A percentile compares a stretch with the other conserved stretches of the same genome.
phyloP scores from a whole-genome alignment of 2,113 vertebrate species.

The Todiramphus saurophagus region DNA sequence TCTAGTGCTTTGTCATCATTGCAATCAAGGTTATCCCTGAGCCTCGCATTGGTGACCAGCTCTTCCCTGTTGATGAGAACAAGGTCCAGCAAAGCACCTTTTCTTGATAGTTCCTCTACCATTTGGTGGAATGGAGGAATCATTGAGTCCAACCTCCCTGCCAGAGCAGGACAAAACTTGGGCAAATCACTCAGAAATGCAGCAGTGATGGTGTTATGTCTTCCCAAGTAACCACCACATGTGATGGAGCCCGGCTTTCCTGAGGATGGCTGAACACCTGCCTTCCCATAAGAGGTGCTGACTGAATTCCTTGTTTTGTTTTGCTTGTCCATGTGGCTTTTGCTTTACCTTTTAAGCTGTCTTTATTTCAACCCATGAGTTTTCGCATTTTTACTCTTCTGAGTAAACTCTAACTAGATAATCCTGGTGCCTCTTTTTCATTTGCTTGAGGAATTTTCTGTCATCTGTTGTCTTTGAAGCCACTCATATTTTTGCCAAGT shows the following conservation, averaged over 20 bases:
- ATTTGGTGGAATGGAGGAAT: no score
- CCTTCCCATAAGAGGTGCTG: rapidly evolving
- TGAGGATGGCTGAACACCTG: neutral
- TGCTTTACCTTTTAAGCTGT: neutral
- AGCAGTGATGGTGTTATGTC: rapidly evolving
- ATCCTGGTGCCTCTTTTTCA: neutral
- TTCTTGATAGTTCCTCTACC: no score
- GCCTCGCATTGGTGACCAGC: no score
- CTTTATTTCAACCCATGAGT: no score
- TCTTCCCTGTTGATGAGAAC: no score
- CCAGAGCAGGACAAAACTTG: no score
- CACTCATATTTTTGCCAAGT: neutral
- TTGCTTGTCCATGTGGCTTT: neutral
- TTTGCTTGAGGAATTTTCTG: neutral
- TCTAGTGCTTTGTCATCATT: no score
- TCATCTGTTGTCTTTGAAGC: neutral
- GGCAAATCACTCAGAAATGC: no score
- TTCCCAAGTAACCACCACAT: rapidly evolving
- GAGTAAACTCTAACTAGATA: neutral
- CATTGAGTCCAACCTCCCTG: no score
- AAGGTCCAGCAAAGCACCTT: no score
- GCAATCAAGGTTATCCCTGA: no score
- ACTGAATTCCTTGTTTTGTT: neutral
- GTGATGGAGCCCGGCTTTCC: neutral
- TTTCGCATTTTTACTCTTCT: no score